These are phyloP conservation scores for Syritta pipiens DNA, from an alignment of 2,888 invertebrate genomes.

Conservation along the genomic window DNA sequence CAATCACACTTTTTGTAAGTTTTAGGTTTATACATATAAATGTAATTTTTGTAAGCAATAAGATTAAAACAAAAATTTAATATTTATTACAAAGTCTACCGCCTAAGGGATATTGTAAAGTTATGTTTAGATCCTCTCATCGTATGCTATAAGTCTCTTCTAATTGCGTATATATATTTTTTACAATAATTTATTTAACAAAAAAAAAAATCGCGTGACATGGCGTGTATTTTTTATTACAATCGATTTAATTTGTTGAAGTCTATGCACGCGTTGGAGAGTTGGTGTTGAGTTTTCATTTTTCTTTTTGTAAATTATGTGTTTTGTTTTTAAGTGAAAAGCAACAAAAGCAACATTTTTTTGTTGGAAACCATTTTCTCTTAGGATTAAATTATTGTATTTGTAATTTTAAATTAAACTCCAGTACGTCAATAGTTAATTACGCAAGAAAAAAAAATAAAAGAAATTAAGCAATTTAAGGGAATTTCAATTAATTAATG, in stretches of 20 bases:
- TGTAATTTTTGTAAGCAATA: constrained; percentile 59
- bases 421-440: constrained; percentile 47
- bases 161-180: constrained; percentile 20
- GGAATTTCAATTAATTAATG: constrained; percentile 39
- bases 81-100: constrained; percentile 58
- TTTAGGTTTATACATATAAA: constrained; percentile 24
- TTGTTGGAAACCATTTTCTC: constrained; percentile 6
- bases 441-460: constrained; percentile 35
- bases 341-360: not conserved
- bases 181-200: constrained; percentile 52
- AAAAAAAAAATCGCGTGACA: constrained; percentile 18
- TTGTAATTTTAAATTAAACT: constrained; percentile 10
- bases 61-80: constrained; percentile 25
- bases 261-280: constrained; percentile 9
- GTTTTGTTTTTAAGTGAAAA: constrained; percentile 9
- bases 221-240: not conserved
- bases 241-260: not conserved
- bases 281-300: constrained; percentile 46
- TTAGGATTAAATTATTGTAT: constrained; percentile 46
- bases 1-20: constrained; percentile 19
- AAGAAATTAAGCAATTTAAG: constrained; percentile 44
- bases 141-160: constrained; percentile 35
- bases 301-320: constrained; percentile 43
- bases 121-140: constrained; percentile 24
- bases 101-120: constrained; percentile 46